phyloP scores from a whole-genome alignment of 1,140 invertebrate species.

The Gryon sp. region DNA sequence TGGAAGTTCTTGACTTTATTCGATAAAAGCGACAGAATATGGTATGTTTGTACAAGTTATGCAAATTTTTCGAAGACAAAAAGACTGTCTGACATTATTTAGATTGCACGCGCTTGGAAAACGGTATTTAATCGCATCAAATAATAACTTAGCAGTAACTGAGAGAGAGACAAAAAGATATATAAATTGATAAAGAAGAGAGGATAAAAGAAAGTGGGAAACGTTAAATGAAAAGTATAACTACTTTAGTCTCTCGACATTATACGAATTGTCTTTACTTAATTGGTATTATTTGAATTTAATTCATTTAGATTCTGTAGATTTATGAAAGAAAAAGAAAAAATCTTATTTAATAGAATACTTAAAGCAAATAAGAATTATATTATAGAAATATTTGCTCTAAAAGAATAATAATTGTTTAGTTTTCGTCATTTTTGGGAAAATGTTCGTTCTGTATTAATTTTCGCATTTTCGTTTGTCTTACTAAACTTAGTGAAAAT shows the following conservation, averaged over 20 bases:
- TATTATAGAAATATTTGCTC: slow-evolving; percentile 26
- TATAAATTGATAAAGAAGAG: too few species aligned
- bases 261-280: slow-evolving; percentile 36
- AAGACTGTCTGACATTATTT: not conserved
- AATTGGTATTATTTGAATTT: slow-evolving; percentile 29
- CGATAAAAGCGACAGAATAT: not conserved
- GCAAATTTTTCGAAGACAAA: slow-evolving; percentile 12
- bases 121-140: slow-evolving; percentile 44
- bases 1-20: too few species aligned
- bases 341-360: slow-evolving; percentile 38
- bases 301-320: slow-evolving; percentile 37
- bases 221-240: slow-evolving; percentile 32
- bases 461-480: slow-evolving; percentile 22
- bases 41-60: slow-evolving; percentile 20
- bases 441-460: too few species aligned
- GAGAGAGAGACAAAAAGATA: too few species aligned
- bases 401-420: slow-evolving; percentile 20
- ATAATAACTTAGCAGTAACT: slow-evolving; percentile 40
- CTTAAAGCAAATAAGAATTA: slow-evolving; percentile 31
- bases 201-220: too few species aligned
- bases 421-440: slow-evolving; percentile 19
- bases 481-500: slow-evolving; percentile 25
- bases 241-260: slow-evolving; percentile 27
- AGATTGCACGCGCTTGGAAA: slow-evolving; percentile 15
- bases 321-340: slow-evolving; percentile 34